Conservation (phyloP, 2,888 invertebrate species). For the Eustalomyia histrio region DNA sequence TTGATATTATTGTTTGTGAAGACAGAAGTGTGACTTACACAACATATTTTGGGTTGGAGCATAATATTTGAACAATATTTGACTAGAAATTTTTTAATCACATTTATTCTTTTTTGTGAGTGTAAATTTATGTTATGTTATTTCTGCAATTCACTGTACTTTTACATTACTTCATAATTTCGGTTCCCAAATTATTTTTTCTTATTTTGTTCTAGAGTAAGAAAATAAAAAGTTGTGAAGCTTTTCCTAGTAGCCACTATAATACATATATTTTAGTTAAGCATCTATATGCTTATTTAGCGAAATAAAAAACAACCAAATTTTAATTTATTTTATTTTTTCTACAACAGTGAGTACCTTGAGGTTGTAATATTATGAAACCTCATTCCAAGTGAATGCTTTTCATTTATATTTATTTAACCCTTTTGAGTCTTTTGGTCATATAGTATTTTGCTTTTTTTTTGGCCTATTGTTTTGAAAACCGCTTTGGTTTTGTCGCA, state of each 20-base stretch:
- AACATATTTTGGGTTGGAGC: too few relatives aligned
- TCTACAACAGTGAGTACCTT: conserved; percentile 12
- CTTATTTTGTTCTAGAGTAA: background rate
- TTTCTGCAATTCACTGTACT: conserved; percentile 20
- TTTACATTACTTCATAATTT: too few relatives aligned
- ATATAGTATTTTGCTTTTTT: conserved; percentile 2
- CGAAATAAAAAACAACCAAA: conserved; percentile 19
- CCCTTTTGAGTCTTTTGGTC: conserved; percentile 31
- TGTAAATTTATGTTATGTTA: too few relatives aligned
- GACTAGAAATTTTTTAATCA: too few relatives aligned
- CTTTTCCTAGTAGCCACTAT: conserved; percentile 3
- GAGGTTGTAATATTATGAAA: conserved; percentile 37
- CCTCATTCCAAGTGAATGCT: conserved; percentile 25
- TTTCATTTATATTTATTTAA: conserved; percentile 6
- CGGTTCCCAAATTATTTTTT: background rate
- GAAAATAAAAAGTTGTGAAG: background rate
- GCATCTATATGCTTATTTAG: conserved; percentile 35
- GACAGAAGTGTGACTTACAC: too few relatives aligned
- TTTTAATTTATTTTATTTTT: conserved; percentile 10
- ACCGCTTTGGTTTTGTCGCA: conserved; percentile 61
- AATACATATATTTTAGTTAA: conserved; percentile 51
- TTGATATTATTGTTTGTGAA: too few relatives aligned
- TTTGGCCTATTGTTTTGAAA: conserved; percentile 55
- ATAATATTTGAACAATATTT: too few relatives aligned
- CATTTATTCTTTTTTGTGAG: too few relatives aligned